phyloP scores from a whole-genome alignment of 2,797 vertebrate genomes.

The Channallabes apus region DNA sequence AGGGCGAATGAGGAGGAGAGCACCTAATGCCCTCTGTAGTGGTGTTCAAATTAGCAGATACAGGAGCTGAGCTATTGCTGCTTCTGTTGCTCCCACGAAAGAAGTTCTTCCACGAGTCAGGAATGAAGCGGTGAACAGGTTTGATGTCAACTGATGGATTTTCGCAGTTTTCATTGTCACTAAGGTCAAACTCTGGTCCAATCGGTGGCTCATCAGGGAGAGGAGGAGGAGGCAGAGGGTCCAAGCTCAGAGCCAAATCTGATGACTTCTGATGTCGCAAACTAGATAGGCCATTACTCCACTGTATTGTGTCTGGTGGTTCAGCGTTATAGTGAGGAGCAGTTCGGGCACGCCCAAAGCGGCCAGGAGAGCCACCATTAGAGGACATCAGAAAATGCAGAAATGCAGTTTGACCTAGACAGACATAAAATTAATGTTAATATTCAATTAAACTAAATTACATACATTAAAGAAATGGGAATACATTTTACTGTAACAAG shows the following conservation, averaged over 20 bases:
- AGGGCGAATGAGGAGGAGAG: constrained; percentile 84
- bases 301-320: constrained; percentile 59
- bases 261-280: constrained; percentile 64
- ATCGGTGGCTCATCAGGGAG: constrained; percentile 83
- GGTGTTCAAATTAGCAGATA: constrained; percentile 70
- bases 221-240: constrained; percentile 86
- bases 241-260: constrained; percentile 72
- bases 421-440: not conserved
- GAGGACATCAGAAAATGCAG: constrained; percentile 69
- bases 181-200: constrained; percentile 75
- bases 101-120: constrained; percentile 84
- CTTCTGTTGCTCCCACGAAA: constrained; percentile 68
- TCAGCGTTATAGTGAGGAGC: constrained; percentile 75
- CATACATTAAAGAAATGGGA: too few species aligned
- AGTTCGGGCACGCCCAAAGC: constrained; percentile 67
- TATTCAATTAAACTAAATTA: too few species aligned
- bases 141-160: constrained; percentile 79
- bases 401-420: constrained; percentile 67
- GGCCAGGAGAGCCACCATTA: constrained; percentile 66
- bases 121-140: constrained; percentile 88
- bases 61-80: constrained; percentile 64
- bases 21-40: constrained; percentile 78
- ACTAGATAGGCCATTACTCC: constrained; percentile 49
- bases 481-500: too few species aligned
- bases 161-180: constrained; percentile 69